phyloP scores from a whole-genome alignment of 2,797 vertebrate species.

The Perodicticus potto region DNA sequence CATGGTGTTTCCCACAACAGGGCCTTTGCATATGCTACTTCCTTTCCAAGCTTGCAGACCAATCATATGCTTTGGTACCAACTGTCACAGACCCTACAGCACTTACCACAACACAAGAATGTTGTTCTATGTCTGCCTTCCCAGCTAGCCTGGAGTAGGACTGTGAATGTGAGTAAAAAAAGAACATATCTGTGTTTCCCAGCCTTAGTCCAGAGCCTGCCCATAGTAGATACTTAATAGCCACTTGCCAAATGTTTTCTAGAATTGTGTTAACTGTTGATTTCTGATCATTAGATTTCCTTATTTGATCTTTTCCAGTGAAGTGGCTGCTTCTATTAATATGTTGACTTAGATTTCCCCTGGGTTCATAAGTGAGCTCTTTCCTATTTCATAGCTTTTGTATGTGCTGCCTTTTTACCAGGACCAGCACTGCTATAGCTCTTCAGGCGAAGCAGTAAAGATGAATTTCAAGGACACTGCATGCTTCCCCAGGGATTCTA shows the following conservation, averaged over 20 bases:
- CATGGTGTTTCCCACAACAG: neutral
- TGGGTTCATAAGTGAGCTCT: neutral
- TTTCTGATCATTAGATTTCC: neutral
- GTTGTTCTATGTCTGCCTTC: neutral
- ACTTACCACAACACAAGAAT: neutral
- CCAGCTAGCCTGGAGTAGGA: neutral
- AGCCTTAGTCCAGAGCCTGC: neutral
- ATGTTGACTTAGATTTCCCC: slow-evolving; percentile 1
- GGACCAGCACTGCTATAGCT: neutral
- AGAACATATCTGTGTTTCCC: neutral
- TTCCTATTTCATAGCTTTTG: neutral
- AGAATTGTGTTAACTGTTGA: neutral
- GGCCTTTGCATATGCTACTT: neutral
- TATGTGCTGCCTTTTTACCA: neutral
- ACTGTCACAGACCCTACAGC: neutral
- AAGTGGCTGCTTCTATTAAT: neutral
- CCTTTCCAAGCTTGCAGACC: neutral
- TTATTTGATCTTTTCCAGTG: neutral
- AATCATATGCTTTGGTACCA: neutral
- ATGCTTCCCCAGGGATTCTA: neutral
- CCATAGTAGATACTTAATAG: neutral
- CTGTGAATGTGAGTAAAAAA: neutral
- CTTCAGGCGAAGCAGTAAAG: neutral
- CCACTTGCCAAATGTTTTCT: neutral
- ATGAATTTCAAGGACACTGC: neutral